These are phyloP conservation scores for Pachydiplax longipennis DNA, from an alignment of 2,888 invertebrate species.

Conservation along the genomic window DNA sequence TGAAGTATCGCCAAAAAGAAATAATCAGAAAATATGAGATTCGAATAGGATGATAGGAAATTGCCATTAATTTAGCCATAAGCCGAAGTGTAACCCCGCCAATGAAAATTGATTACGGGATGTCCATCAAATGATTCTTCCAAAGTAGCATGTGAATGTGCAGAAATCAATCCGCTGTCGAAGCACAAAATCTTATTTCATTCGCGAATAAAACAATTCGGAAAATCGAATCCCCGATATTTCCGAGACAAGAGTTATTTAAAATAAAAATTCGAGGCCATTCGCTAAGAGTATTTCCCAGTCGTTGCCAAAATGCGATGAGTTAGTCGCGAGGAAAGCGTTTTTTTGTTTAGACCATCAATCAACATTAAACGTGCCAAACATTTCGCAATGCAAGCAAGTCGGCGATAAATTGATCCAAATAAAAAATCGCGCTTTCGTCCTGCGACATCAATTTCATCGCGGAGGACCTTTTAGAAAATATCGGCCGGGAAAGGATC, in stretches of 20 bases:
- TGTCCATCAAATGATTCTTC: too few species aligned
- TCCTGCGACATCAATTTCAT: conserved; percentile 28
- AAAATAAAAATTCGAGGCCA: background rate
- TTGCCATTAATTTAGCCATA: too few species aligned
- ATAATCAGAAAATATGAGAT: too few species aligned
- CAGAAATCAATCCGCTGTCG: too few species aligned
- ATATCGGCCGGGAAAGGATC: conserved; percentile 1
- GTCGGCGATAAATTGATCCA: conserved; percentile 42
- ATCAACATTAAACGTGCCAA: conserved; percentile 39
- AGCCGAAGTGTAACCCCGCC: too few species aligned
- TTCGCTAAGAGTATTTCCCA: background rate
- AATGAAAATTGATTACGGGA: too few species aligned
- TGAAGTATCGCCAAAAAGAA: too few species aligned
- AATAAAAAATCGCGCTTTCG: background rate
- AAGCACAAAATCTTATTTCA: too few species aligned
- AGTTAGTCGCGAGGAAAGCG: background rate
- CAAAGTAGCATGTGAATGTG: too few species aligned
- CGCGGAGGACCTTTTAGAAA: conserved; percentile 17
- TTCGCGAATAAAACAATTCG: too few species aligned
- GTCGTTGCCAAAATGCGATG: background rate
- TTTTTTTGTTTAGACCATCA: background rate
- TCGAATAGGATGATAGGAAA: too few species aligned
- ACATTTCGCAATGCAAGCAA: conserved; percentile 42
- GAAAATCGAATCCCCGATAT: too few species aligned
- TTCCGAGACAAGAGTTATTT: background rate